Evolutionary conservation across 2,888 invertebrate genomes (phyloP).

Genomic region (Platypus cylindrus): DNA sequence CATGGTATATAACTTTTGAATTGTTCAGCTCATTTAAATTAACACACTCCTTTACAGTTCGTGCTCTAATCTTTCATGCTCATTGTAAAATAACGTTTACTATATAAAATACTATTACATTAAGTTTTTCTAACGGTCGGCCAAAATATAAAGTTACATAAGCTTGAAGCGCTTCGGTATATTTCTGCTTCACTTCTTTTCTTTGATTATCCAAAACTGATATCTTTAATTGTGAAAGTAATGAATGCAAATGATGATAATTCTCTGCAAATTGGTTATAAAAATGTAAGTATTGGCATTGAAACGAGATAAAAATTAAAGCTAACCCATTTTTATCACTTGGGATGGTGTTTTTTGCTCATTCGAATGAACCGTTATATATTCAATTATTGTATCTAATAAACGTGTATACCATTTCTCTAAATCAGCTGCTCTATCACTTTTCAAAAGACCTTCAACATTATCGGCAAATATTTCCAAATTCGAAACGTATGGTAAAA

Average conservation of each 20-base stretch:
- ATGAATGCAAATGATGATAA: conserved; percentile 83
- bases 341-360: conserved; percentile 86
- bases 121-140: conserved; percentile 78
- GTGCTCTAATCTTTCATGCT: too few species aligned
- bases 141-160: conserved; percentile 96
- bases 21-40: too few species aligned
- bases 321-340: conserved; percentile 74
- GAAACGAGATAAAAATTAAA: neutral
- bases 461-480: conserved; percentile 81
- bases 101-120: too few species aligned
- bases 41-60: too few species aligned
- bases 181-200: conserved; percentile 81
- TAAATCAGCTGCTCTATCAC: conserved; percentile 77
- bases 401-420: conserved; percentile 83
- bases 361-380: conserved; percentile 61
- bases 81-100: too few species aligned
- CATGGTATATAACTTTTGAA: too few species aligned
- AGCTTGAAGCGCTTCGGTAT: conserved; percentile 75
- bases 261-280: conserved; percentile 67
- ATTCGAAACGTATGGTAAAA: conserved; percentile 78
- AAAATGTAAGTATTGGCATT: conserved; percentile 2
- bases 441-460: conserved; percentile 79
- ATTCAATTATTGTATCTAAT: conserved; percentile 72
- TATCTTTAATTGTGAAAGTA: conserved; percentile 81
- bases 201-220: conserved; percentile 73